Base-by-base conservation (phyloP, 2,113 vertebrate species). In the Megalops atlanticus region DNA sequence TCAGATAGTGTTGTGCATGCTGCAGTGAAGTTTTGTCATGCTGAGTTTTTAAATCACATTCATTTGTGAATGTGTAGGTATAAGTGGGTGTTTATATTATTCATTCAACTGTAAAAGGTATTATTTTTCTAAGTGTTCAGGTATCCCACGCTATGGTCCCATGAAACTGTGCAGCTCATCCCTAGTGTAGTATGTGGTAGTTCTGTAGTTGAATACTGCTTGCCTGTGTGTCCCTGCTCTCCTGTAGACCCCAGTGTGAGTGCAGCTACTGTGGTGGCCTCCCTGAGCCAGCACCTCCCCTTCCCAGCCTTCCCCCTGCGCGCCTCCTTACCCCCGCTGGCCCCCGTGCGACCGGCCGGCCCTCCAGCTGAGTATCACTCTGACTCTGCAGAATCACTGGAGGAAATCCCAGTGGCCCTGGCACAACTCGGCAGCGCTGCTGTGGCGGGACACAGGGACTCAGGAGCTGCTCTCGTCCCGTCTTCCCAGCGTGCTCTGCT, bases 321-420 rank as follows among this genome's bases (percentile, higher is more conserved):
- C 83, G 83, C 90, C 74, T 82, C 87, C 43, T 83, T 92, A 52
- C 91, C 90, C 54, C 86, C 87, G 0, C 71, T 89, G 81, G 82
- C 89, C 40, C 87, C 91, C 0, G 84, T 95, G 52, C 95, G 90
- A 82, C 92, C 93, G 0, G 92, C 93, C 0, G 95, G 92, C 6
- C 91, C 93, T 14, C 93, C 95, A 0, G 91, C 92, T 31, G 93
- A 96, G 74, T 96, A 93, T 92, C 95, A 95, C 83, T 97, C 96
- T 0, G 94, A 96, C 85, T 97, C 96, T 0, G 93, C 95, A 0
- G 96, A 98, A 84, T 96, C 96, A 76, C 87, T 97, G 94, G 95
- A 97, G 80, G 96, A 97, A 90, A 96, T 96, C 74, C 96, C 97
- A 0, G 95, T 98, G 90, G 93, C 92, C 11, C 89, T 97, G 91